Percentiles rank a stretch among this genome's conserved stretches.
phyloP scores from a whole-genome alignment of 2,888 invertebrate genomes.

The Sesia apiformis region DNA sequence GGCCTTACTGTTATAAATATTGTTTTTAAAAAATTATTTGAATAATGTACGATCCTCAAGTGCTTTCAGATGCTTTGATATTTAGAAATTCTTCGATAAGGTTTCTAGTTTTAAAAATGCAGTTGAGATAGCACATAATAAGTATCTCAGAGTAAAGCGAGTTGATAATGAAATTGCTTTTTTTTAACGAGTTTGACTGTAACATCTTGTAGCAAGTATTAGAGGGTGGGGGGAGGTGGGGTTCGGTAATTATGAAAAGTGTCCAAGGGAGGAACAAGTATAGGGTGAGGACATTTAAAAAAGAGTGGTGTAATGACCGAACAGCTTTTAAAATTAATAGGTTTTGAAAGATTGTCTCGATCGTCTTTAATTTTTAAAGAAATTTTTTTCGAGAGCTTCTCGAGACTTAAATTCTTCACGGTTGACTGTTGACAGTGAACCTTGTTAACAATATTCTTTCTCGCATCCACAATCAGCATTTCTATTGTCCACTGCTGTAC shows the following conservation, averaged over 20 bases:
- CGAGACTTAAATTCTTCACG: neutral
- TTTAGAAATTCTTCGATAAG: slow-evolving; percentile 1
- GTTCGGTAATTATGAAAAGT: slow-evolving; percentile 70
- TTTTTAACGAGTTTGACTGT: slow-evolving; percentile 26
- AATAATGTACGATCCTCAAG: slow-evolving; percentile 40
- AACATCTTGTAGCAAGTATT: slow-evolving; percentile 62
- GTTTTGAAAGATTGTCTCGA: slow-evolving; percentile 53
- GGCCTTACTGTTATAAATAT: slow-evolving; percentile 41
- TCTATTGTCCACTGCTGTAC: too few species aligned
- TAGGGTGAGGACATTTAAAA: slow-evolving; percentile 54
- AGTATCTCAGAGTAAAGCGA: slow-evolving; percentile 3
- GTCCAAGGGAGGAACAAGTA: slow-evolving; percentile 60
- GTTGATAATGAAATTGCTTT: slow-evolving; percentile 37
- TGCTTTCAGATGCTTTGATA: slow-evolving; percentile 23
- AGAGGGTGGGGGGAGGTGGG: slow-evolving; percentile 25
- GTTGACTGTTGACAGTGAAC: neutral
- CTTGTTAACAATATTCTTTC: neutral
- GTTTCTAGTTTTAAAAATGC: slow-evolving; percentile 2
- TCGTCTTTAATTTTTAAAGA: slow-evolving; percentile 10
- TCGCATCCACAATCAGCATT: too few species aligned
- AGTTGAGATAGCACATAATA: too few species aligned
- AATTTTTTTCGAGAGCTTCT: slow-evolving; percentile 10
- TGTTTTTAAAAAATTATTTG: slow-evolving; percentile 45
- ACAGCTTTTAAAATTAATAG: slow-evolving; percentile 68
- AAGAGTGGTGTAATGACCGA: slow-evolving; percentile 62